Evolutionary conservation across 37 sponge, comb jelly and placozoan genomes (phyloP).

Genomic region (Halichondria panicea): DNA sequence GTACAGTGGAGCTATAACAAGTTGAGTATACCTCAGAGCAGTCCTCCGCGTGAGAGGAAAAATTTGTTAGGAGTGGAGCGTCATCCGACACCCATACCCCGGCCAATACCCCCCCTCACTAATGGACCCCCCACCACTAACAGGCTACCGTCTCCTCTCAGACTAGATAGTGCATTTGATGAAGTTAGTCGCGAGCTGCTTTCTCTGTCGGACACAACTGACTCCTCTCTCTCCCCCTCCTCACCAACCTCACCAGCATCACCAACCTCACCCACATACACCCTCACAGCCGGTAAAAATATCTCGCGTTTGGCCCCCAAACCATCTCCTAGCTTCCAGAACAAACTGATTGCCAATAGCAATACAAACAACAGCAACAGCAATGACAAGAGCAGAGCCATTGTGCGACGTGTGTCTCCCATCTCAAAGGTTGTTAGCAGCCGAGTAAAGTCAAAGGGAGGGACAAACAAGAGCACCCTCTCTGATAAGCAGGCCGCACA

Average conservation of each 20-base stretch:
- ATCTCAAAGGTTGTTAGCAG: constrained; percentile 1
- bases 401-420: not conserved
- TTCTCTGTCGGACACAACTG: not conserved
- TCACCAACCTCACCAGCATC: constrained; percentile 28
- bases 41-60: constrained; percentile 6
- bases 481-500: not conserved
- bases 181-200: not conserved
- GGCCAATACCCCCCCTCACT: not conserved
- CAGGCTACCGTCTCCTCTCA: no score
- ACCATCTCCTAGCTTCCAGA: constrained; percentile 5
- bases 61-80: constrained; percentile 5
- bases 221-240: constrained; percentile 37
- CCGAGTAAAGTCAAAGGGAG: not conserved
- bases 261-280: constrained; percentile 22
- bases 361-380: not conserved
- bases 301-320: constrained; percentile 3
- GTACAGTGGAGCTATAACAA: constrained; percentile 20
- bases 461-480: not conserved
- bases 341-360: constrained; percentile 12
- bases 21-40: constrained; percentile 7
- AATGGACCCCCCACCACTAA: not conserved
- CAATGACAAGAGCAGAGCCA: not conserved
- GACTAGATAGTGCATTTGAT: constrained; percentile 19
- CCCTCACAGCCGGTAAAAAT: not conserved
- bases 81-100: constrained; percentile 32